Base-by-base conservation (phyloP, 2,888 invertebrate species). In the Orchestes rusci region DNA sequence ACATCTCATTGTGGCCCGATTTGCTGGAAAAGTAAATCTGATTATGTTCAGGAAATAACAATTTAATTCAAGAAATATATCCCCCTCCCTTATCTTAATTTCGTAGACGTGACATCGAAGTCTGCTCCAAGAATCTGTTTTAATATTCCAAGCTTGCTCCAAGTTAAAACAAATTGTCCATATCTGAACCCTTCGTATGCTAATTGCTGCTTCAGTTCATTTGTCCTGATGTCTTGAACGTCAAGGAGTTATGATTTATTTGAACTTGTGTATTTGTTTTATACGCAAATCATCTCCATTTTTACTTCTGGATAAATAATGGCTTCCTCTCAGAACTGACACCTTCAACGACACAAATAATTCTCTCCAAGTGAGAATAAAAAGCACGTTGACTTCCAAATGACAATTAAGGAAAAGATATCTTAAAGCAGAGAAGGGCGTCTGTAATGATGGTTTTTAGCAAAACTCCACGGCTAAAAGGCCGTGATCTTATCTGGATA, bases 121-220 rank as follows among this genome's bases (percentile, higher is more conserved):
- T 67, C 67, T 67, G 65, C 66, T 66, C 62, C 57, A 56, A 50
- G 44, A 46, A 56, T 47, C 56, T 67, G 65, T 63, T 68, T 69
- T 65, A 68, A 67, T 69, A 69, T 69, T 69, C 69, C 67, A 68
- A 65, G 62, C 67, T 66, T 68, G 69, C 68, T 63, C 65, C 56
- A 39, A 56, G 58, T 61, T 63, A 42, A 49, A 43, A 63, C 65
- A 66, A 66, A 67, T 65, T 65, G 66, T 62, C 65, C 66, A 64
- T 67, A 67, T 67, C 66, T 66, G 56, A 60, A 59, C 64, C 66
- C 66, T 67, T 65, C 60, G n/a, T 64, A 66, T 66, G 59, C 63
- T 66, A 67, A 67, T 66, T 64, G 65, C 59, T 56, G 59, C 55
- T 57, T 60, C 61, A 62, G 61, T 66, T 65, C 64, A 64, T 59